Evolutionary conservation across 1,140 invertebrate genomes (phyloP).

Genomic region (Proctacanthus coquilletti): DNA sequence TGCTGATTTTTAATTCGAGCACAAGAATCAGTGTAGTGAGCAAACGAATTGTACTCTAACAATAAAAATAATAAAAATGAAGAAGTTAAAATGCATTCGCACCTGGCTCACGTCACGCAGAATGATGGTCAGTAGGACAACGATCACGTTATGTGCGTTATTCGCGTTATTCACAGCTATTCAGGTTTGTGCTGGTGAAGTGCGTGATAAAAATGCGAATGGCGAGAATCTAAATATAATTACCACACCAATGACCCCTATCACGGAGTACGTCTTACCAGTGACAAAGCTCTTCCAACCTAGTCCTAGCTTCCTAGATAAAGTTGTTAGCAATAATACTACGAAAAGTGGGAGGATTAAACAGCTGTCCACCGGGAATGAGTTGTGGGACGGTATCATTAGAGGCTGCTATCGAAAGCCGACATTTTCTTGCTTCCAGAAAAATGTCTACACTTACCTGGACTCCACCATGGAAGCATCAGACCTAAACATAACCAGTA

Average conservation of each 20-base stretch:
- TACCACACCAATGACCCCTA: background rate
- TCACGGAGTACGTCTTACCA: background rate
- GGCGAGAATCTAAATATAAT: background rate
- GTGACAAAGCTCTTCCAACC: background rate
- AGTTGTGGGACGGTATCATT: slow-evolving; percentile 52
- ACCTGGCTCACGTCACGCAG: too few species aligned
- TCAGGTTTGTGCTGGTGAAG: background rate
- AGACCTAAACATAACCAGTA: slow-evolving; percentile 51
- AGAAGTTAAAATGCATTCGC: too few species aligned
- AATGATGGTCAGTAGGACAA: slow-evolving; percentile 5
- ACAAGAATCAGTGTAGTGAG: too few species aligned
- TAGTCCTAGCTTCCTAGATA: background rate
- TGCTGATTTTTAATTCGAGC: too few species aligned
- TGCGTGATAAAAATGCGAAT: background rate
- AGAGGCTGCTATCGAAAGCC: slow-evolving; percentile 47
- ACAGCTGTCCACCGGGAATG: slow-evolving; percentile 42
- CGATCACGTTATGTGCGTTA: too few species aligned
- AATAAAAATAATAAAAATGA: too few species aligned
- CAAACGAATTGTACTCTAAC: too few species aligned
- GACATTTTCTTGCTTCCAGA: slow-evolving; percentile 55
- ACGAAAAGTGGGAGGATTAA: background rate
- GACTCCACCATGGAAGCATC: slow-evolving; percentile 42
- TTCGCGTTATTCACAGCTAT: background rate
- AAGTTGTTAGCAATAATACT: background rate
- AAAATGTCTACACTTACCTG: slow-evolving; percentile 53